Evolutionary conservation across 1,140 invertebrate species (phyloP), one percentile per base, ranked within the genome.

Genomic region (Conus betulinus): DNA sequence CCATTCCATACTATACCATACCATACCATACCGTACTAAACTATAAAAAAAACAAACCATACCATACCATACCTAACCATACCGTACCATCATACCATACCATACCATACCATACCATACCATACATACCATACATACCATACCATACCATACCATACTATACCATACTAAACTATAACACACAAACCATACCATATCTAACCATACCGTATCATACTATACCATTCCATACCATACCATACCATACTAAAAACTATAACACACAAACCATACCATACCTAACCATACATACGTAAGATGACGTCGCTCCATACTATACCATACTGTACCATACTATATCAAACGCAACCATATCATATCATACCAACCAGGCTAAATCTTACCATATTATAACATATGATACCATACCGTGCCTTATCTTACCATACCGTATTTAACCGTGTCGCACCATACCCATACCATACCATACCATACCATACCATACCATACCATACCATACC

Each of bases 311-410:
- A 89, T 89, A 87, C 79, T 52, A 89, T 89, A 84, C 87, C 90
- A 91, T 90, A 90, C 89, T 88, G 90, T 90, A 89, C 88, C 91
- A 90, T 91, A 91, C 89, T 82, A 90, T 91, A 91, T 87, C 88
- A 90, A 89, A 90, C 89, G 88, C 90, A 87, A 91, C 89, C 88
- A 91, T 90, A 91, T 88, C 86, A 91, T 90, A 91, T 87, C 89
- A 91, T 89, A 91, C 89, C 89, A 91, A 91, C 82, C 89, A 91
- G 85, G 89, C 89, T 87, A 90, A 87, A 90, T 84, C 87, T 90
- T 90, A 89, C 89, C 89, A 91, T 90, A 89, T 87, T 84, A 90
- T 90, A 89, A 87, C 89, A 91, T 89, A 89, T 87, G 85, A 91
- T 90, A 91, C 85, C 85, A 90, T 89, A 89, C 84, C 84, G 88